Conservation (phyloP, 2,888 invertebrate species). For the Cistogaster globosa region DNA sequence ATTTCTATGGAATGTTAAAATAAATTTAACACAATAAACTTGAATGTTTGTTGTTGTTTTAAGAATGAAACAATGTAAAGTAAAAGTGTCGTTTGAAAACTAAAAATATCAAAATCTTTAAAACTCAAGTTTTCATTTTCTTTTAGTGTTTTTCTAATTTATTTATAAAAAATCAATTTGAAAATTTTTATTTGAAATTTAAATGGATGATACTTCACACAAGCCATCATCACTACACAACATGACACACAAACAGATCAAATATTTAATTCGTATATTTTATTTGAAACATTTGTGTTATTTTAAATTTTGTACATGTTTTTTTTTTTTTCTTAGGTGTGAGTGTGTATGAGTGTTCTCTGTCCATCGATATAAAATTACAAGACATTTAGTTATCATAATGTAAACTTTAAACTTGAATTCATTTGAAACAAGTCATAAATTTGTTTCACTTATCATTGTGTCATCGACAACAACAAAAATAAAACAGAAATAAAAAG, state of each 20-base stretch:
- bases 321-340: not conserved
- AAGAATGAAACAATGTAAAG: constrained; percentile 14
- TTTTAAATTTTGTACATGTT: not conserved
- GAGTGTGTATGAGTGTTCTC: not conserved
- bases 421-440: constrained; percentile 71
- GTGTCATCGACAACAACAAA: constrained; percentile 51
- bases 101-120: constrained; percentile 54
- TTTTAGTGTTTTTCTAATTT: not conserved
- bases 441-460: constrained; percentile 65
- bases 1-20: constrained; percentile 4
- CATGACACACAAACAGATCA: not conserved
- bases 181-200: constrained; percentile 36
- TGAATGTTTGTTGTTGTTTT: constrained; percentile 3
- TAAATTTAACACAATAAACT: constrained; percentile 48
- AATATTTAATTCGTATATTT: constrained; percentile 52
- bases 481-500: not conserved
- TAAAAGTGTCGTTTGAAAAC: constrained; percentile 55
- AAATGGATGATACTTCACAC: constrained; percentile 17
- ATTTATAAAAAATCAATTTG: constrained; percentile 56
- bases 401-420: constrained; percentile 67
- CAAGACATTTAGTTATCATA: constrained; percentile 69
- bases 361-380: constrained; percentile 54
- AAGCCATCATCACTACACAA: not conserved
- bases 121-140: constrained; percentile 29
- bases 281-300: constrained; percentile 45